These are phyloP conservation scores for Leucania comma DNA, from an alignment of 2,888 invertebrate genomes.

Conservation along the genomic window DNA sequence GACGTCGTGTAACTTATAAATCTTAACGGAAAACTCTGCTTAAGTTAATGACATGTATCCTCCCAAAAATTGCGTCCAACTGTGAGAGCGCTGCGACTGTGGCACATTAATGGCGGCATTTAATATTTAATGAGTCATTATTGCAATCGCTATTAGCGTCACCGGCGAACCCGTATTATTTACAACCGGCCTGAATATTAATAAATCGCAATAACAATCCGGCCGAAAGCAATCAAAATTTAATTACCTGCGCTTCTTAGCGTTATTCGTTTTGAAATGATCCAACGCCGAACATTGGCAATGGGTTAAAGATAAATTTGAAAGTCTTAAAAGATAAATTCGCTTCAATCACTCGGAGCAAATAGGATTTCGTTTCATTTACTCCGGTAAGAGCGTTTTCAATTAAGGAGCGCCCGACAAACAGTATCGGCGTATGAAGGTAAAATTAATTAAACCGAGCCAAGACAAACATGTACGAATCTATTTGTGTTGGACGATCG, in stretches of 20 bases:
- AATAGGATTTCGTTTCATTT: conserved; percentile 90
- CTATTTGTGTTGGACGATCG: conserved; percentile 86
- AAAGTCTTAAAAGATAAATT: conserved; percentile 90
- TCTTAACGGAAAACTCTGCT: conserved; percentile 30
- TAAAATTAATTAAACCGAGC: conserved; percentile 90
- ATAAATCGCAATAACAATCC: conserved; percentile 85
- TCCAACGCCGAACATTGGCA: conserved; percentile 71
- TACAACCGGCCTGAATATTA: conserved; percentile 83
- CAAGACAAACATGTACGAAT: conserved; percentile 89
- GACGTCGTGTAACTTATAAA: conserved; percentile 29
- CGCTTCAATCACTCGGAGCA: conserved; percentile 89
- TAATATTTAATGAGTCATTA: conserved; percentile 85
- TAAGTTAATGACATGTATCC: conserved; percentile 50
- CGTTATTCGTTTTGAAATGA: conserved; percentile 77
- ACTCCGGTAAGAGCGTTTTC: conserved; percentile 89
- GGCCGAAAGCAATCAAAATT: conserved; percentile 85
- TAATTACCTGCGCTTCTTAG: conserved; percentile 83
- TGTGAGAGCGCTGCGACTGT: conserved; percentile 53
- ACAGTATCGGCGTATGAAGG: conserved; percentile 90
- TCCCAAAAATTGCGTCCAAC: conserved; percentile 51
- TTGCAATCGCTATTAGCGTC: conserved; percentile 82
- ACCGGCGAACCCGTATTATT: conserved; percentile 79
- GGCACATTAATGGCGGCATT: conserved; percentile 79
- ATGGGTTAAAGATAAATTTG: conserved; percentile 86
- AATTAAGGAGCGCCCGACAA: conserved; percentile 89